Conservation (phyloP, 2,797 vertebrate species). For the Tapirus indicus region DNA sequence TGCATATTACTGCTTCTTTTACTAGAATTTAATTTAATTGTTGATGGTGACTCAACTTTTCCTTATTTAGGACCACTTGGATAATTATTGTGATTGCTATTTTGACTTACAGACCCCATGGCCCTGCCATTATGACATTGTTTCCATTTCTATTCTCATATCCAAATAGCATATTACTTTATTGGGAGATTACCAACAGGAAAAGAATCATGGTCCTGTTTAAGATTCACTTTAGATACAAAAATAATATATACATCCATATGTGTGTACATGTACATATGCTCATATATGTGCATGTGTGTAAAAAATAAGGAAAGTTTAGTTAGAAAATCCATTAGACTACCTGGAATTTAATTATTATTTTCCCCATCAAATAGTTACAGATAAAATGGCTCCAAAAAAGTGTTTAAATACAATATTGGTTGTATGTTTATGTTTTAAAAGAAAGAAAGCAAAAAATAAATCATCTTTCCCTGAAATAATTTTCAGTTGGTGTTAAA, state of each 20-base stretch:
- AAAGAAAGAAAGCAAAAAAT: background rate
- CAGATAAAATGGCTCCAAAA: background rate
- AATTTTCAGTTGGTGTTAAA: constrained; percentile 32
- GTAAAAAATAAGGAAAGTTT: background rate
- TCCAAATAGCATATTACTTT: background rate
- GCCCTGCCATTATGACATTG: background rate
- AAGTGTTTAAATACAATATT: background rate
- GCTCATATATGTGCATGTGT: background rate
- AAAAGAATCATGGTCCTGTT: background rate
- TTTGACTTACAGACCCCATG: background rate
- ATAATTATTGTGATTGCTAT: background rate
- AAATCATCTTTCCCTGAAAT: background rate
- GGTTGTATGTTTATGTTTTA: background rate
- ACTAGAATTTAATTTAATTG: constrained; percentile 11
- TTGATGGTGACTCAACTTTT: background rate
- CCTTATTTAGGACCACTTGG: background rate
- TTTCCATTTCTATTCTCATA: background rate
- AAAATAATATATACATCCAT: background rate
- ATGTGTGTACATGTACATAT: background rate
- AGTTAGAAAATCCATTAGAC: background rate
- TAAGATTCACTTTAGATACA: background rate
- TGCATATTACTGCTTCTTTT: background rate
- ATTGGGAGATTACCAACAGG: background rate
- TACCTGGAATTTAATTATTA: background rate
- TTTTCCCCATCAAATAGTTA: constrained; percentile 6